Conservation (phyloP, 2,113 vertebrate genomes). For the Paedocypris sp. region DNA sequence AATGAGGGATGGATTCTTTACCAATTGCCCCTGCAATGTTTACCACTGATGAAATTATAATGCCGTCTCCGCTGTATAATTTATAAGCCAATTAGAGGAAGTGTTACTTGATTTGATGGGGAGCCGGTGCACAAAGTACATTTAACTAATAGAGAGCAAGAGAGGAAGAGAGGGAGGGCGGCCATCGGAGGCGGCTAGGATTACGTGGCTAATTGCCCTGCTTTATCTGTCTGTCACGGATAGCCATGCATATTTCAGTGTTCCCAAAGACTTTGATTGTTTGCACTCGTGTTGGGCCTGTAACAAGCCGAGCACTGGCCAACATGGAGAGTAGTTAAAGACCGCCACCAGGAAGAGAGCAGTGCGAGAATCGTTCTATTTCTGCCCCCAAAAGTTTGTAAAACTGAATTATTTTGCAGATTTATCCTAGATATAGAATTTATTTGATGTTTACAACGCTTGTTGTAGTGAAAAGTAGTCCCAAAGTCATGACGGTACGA, state of each 20-base stretch:
- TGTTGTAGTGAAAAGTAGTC: too few species aligned
- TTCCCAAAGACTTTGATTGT: constrained; percentile 97
- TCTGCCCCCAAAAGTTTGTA: too few species aligned
- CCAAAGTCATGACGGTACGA: too few species aligned
- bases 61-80: constrained; percentile 92
- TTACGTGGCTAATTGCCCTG: constrained; percentile 98
- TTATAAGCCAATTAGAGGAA: constrained; percentile 99
- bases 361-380: too few species aligned
- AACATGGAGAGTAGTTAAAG: constrained; percentile 91
- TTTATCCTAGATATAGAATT: too few species aligned
- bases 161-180: constrained; percentile 52
- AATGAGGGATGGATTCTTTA: constrained; percentile 96
- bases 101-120: constrained; percentile 99
- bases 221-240: constrained; percentile 97
- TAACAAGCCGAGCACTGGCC: constrained; percentile 85
- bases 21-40: constrained; percentile 90
- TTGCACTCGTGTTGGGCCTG: constrained; percentile 84
- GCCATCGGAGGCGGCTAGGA: constrained; percentile 83
- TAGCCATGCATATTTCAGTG: constrained; percentile 99
- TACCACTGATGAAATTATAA: constrained; percentile 99
- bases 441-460: too few species aligned
- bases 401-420: too few species aligned
- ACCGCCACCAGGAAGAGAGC: constrained; percentile 58
- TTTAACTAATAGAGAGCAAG: constrained; percentile 91
- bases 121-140: constrained; percentile 97